These are phyloP conservation scores for Oreochromis niloticus DNA, from an alignment of 2,113 vertebrate species.

Conservation along the genomic window DNA sequence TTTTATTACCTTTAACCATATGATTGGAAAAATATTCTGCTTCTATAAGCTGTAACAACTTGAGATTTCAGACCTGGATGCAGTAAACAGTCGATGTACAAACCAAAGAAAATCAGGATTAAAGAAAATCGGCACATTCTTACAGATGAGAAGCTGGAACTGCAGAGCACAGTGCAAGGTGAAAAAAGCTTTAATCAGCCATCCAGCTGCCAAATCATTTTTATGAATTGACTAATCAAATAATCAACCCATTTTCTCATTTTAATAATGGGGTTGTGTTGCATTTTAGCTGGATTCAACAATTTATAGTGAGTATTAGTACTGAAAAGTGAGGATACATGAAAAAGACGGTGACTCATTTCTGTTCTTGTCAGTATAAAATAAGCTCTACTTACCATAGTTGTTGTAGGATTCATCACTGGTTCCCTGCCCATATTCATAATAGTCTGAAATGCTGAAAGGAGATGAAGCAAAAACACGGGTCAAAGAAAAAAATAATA, in stretches of 20 bases:
- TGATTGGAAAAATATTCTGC: not conserved
- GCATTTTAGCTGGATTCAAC: not conserved
- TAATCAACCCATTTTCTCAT: not conserved
- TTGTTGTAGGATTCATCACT: constrained; percentile 89
- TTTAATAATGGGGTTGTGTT: not conserved
- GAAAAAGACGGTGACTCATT: not conserved
- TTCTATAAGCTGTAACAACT: not conserved
- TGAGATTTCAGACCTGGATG: not conserved
- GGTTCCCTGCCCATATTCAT: constrained; percentile 88
- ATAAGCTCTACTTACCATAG: constrained; percentile 83
- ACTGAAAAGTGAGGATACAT: not conserved
- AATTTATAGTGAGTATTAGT: not conserved
- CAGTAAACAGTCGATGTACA: not conserved
- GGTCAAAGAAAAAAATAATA: not conserved
- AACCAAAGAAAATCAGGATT: not conserved
- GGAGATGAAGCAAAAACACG: constrained; percentile 40
- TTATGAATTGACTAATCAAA: not conserved
- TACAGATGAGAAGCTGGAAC: not conserved
- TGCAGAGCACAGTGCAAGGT: not conserved
- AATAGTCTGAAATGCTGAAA: constrained; percentile 91
- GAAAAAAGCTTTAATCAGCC: not conserved
- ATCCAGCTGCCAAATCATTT: not conserved
- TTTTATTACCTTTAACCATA: not conserved
- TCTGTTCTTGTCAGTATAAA: not conserved
- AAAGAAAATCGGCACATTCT: not conserved